These are phyloP conservation scores for Bhutanitis thaidina DNA, from an alignment of 2,888 invertebrate genomes.

Conservation along the genomic window DNA sequence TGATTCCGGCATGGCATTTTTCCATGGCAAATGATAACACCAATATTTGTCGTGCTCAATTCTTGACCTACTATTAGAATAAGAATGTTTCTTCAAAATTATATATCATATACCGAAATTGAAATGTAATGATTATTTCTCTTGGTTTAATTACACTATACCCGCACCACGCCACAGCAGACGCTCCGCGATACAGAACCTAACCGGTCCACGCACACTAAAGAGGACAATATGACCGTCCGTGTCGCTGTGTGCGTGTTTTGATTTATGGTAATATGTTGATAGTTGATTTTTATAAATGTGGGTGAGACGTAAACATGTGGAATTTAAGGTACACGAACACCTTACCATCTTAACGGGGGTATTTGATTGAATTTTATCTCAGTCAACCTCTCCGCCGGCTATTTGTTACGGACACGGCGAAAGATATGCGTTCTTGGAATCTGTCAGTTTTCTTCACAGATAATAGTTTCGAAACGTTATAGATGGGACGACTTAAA, in stretches of 20 bases:
- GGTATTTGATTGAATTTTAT: not conserved
- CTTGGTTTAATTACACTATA: constrained; percentile 6
- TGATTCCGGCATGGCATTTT: no score
- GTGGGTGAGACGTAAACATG: constrained; percentile 22
- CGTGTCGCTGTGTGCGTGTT: constrained; percentile 33
- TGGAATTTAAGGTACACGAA: constrained; percentile 20
- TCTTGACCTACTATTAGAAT: no score
- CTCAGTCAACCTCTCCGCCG: not conserved
- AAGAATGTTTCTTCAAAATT: no score
- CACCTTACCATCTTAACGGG: constrained; percentile 5
- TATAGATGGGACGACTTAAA: no score
- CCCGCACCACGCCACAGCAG: constrained; percentile 34
- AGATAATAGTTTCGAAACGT: no score
- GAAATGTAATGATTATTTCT: no score
- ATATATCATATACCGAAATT: no score
- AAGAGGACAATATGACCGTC: constrained; percentile 1
- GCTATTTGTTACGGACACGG: not conserved
- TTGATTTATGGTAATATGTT: constrained; percentile 50
- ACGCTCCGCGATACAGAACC: constrained; percentile 40
- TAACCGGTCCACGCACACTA: constrained; percentile 44
- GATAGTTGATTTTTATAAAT: constrained; percentile 37
- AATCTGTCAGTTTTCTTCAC: no score
- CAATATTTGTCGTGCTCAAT: no score
- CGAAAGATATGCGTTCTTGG: no score
- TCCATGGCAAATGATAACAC: no score